Base-by-base conservation (phyloP, 1,140 invertebrate species). In the Habropoda laboriosa region DNA sequence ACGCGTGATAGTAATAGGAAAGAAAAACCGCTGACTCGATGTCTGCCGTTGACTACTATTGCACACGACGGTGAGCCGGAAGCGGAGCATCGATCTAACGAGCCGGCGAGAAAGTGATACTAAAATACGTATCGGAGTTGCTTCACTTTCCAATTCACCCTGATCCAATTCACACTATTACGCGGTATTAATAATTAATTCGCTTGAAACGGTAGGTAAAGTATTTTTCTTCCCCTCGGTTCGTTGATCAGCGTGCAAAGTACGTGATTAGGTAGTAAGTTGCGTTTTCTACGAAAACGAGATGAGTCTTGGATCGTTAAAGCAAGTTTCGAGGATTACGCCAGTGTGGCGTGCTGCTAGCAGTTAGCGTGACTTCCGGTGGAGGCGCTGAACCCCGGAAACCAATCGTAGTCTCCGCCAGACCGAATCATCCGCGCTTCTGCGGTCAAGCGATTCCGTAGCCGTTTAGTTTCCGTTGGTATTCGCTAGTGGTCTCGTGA, bases 301-400 rank as follows among this genome's bases (percentile, higher is more conserved):
- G 53, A 40, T 24, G 58, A 63, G 35, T 27, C 13, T 68, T 32
- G n/a, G 55, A 71, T 70, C 66, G 66, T 71, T 60, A 60, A 71
- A 60, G 18, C 66, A 24, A 40, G 55, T 58, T 58, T 47, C 42
- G 24, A 49, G 27, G 45, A 63, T 74, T 86, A 84, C 60, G 72
- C n/a, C 64, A 63, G 83, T 55, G 57, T 87, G 80, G 86, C 88
- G 88, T 87, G 87, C 81, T 70, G 61, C 63, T 64, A 60, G 55
- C 68, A 55, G 87, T 83, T 87, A 86, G 79, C 88, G 87, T 88
- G 88, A 89, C 88, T 89, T 89, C 88, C 88, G 87, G 79, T 55
- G 68, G 68, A 88, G 88, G 87, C 86, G 88, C 81, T 86, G 74
- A 86, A 64, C 83, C 66, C 88, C 88, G 88, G 88, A 89, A 89